A percentile compares a stretch with the other conserved stretches of the same genome.
These are phyloP conservation scores for Eulithis testata DNA, from an alignment of 2,888 invertebrate genomes.

Conservation along the genomic window DNA sequence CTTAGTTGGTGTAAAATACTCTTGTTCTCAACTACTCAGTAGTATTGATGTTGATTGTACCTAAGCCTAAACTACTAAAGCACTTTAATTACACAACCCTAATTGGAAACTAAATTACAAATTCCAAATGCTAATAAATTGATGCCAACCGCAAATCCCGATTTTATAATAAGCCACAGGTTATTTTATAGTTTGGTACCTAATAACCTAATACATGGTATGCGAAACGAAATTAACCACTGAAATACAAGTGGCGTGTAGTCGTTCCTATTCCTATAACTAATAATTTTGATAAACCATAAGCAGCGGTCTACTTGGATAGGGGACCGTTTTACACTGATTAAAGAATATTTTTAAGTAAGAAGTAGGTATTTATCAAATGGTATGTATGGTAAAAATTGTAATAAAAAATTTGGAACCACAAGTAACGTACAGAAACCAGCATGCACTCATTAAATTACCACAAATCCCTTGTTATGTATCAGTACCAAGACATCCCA, in stretches of 20 bases:
- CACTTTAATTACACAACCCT: constrained; percentile 30
- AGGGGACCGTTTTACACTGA: no score
- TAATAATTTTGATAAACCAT: no score
- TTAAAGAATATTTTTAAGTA: no score
- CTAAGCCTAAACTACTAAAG: constrained; percentile 31
- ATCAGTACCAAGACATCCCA: constrained; percentile 40
- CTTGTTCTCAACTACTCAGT: no score
- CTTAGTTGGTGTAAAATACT: neutral
- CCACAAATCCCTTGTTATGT: constrained; percentile 36
- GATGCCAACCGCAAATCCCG: constrained; percentile 36
- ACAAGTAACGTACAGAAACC: no score
- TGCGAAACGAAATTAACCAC: neutral
- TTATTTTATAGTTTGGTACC: neutral
- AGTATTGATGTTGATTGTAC: neutral
- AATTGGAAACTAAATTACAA: constrained; percentile 40
- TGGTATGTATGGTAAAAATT: no score
- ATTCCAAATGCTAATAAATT: constrained; percentile 35
- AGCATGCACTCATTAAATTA: neutral
- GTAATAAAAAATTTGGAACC: no score
- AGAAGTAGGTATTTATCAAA: no score
- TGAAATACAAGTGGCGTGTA: no score
- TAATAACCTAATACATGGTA: neutral
- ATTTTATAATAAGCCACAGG: constrained; percentile 15
- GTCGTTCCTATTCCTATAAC: no score
- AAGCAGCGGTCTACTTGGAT: no score